These are phyloP conservation scores for Cirrhinus molitorella DNA, from an alignment of 2,797 vertebrate species.

Conservation along the genomic window DNA sequence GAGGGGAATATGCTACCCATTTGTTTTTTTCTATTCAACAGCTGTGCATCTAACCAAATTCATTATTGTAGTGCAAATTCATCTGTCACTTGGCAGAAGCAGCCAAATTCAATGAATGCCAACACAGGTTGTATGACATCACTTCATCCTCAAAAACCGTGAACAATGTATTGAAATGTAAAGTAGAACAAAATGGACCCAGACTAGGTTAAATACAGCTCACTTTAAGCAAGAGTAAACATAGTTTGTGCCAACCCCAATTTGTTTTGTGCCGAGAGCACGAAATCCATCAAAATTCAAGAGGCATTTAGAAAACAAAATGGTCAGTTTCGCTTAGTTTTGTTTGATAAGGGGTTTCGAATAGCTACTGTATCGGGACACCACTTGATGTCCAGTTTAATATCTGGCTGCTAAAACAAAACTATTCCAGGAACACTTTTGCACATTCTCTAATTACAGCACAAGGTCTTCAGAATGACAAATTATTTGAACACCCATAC, in stretches of 20 bases:
- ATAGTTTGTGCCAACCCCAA: background rate
- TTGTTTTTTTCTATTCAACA: conserved; percentile 2
- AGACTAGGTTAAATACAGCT: conserved; percentile 3
- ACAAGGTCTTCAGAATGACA: conserved; percentile 14
- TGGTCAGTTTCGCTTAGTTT: background rate
- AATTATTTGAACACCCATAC: conserved; percentile 1
- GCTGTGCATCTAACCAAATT: background rate
- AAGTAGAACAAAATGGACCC: background rate
- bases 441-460: background rate
- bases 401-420: conserved; percentile 1
- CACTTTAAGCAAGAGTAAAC: background rate
- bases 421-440: background rate
- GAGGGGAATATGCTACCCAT: background rate
- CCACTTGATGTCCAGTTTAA: background rate
- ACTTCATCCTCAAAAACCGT: background rate
- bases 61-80: background rate
- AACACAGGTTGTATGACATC: background rate
- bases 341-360: background rate
- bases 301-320: background rate
- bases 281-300: conserved; percentile 5
- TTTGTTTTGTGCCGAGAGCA: conserved; percentile 5
- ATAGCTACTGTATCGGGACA: background rate
- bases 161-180: background rate
- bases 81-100: background rate
- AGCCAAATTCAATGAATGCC: conserved; percentile 2